Evolutionary conservation across 2,113 vertebrate species (phyloP).

Genomic region (Anoplopoma fimbria): DNA sequence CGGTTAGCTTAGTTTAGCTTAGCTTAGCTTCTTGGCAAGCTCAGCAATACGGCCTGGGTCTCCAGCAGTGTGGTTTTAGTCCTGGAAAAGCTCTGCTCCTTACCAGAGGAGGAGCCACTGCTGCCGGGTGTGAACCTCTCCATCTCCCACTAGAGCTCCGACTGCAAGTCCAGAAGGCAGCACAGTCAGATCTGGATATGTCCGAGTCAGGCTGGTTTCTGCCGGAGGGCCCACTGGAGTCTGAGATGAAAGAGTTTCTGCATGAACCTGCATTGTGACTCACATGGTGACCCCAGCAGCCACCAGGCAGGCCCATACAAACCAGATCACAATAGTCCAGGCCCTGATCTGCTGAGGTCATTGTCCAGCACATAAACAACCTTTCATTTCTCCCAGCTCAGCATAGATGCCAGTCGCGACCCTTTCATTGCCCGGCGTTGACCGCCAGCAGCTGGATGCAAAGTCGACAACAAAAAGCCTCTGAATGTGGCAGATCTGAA

Average conservation of each 20-base stretch:
- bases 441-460: conserved; percentile 4
- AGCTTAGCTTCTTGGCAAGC: too few relatives aligned
- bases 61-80: too few relatives aligned
- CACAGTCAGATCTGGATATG: too few relatives aligned
- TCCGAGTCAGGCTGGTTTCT: too few relatives aligned
- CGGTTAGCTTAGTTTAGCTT: too few relatives aligned
- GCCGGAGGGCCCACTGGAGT: too few relatives aligned
- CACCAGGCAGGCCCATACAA: conserved; percentile 16
- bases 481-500: conserved; percentile 33
- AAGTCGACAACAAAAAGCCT: conserved; percentile 41
- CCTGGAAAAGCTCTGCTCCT: too few relatives aligned
- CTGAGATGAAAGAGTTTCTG: neutral
- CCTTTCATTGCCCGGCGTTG: conserved; percentile 55
- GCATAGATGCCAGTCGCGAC: conserved; percentile 52
- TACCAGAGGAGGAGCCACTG: too few relatives aligned
- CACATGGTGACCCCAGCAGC: conserved; percentile 39
- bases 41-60: too few relatives aligned
- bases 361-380: conserved; percentile 60
- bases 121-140: too few relatives aligned
- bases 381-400: conserved; percentile 61
- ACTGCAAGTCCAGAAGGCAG: too few relatives aligned
- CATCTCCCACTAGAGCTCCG: too few relatives aligned
- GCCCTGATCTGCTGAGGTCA: conserved; percentile 60
- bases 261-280: neutral
- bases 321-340: conserved; percentile 44